Evolutionary conservation across 2,888 invertebrate species (phyloP), one percentile per base, ranked within the genome.

Genomic region (Osmoderma eremita): DNA sequence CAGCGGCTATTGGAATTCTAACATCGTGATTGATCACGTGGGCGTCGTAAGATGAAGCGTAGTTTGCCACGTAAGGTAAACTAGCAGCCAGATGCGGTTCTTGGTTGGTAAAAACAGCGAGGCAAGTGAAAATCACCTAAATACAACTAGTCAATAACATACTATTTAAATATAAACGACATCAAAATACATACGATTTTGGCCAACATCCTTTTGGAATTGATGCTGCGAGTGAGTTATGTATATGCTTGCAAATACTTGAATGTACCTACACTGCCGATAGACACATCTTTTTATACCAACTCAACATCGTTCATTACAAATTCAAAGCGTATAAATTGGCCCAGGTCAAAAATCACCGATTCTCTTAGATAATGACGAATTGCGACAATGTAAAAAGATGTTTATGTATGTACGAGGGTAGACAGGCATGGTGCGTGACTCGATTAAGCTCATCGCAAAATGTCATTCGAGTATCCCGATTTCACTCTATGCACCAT

Each of bases 301-400:
- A 30, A 30, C 18, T 65, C n/a, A 42, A 51, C 48, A 22, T 54
- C 41, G 24, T 36, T 42, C 18, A 58, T 64, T 67, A 24, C 20
- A 45, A 53, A 68, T 68, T 61, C 68, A 68, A 42, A 24, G 53
- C 18, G 39, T 38, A 24, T 12, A 45, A 51, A 20, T 68, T 64
- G 50, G 64, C 68, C 68, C 68, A 68, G 68, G 68, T 68, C 68
- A 68, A 68, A 68, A 68, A 68, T 58, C 42, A 61, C 48, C 45
- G 45, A 65, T 65, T 58, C 30, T 30, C 65, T 65, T 65, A 65
- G 65, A 58, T 65, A 65, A 65, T 65, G 58, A 61, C 58, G 42
- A 56, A 58, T 65, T 65, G 65, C 61, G 45, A 42, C 63, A 67
- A 64, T 64, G 45, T 30, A 42, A 64, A 53, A 18, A 30, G 13